Evolutionary conservation across 1,140 invertebrate genomes (phyloP).

Genomic region (Cylas formicarius): DNA sequence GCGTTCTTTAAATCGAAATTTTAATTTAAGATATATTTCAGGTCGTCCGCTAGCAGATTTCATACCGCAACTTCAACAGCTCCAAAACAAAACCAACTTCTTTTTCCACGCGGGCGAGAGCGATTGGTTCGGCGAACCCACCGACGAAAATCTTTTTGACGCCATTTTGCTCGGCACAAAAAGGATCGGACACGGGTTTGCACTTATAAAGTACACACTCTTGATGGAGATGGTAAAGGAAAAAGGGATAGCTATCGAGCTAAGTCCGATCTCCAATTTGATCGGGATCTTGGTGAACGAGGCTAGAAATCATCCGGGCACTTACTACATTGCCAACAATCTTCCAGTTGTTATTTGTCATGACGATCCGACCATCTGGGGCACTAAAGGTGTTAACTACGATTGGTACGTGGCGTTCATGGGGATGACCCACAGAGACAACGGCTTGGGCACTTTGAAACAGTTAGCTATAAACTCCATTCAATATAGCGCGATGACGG

Average conservation of each 20-base stretch:
- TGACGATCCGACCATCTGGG: constrained; percentile 78
- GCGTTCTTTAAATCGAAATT: no score
- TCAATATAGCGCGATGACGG: constrained; percentile 46
- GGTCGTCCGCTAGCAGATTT: constrained; percentile 54
- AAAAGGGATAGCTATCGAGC: constrained; percentile 65
- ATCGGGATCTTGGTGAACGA: constrained; percentile 68
- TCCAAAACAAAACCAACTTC: constrained; percentile 46
- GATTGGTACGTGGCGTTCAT: constrained; percentile 81
- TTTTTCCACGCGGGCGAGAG: constrained; percentile 78
- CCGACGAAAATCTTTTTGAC: constrained; percentile 60
- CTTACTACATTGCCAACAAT: constrained; percentile 54
- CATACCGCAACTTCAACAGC: constrained; percentile 46
- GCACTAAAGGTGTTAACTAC: constrained; percentile 62
- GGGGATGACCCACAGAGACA: constrained; percentile 59
- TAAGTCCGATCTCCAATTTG: constrained; percentile 75
- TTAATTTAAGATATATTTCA: no score
- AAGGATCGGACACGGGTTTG: constrained; percentile 54
- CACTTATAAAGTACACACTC: constrained; percentile 67
- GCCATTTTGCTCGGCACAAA: constrained; percentile 62
- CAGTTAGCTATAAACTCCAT: constrained; percentile 74
- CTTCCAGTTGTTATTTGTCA: constrained; percentile 54
- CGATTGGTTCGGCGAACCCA: constrained; percentile 60
- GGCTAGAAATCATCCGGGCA: constrained; percentile 72
- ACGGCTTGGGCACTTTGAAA: constrained; percentile 69
- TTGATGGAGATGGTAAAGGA: constrained; percentile 54